These are phyloP conservation scores for Genyomyrus donnyi DNA, from an alignment of 2,113 vertebrate genomes.

Conservation along the genomic window DNA sequence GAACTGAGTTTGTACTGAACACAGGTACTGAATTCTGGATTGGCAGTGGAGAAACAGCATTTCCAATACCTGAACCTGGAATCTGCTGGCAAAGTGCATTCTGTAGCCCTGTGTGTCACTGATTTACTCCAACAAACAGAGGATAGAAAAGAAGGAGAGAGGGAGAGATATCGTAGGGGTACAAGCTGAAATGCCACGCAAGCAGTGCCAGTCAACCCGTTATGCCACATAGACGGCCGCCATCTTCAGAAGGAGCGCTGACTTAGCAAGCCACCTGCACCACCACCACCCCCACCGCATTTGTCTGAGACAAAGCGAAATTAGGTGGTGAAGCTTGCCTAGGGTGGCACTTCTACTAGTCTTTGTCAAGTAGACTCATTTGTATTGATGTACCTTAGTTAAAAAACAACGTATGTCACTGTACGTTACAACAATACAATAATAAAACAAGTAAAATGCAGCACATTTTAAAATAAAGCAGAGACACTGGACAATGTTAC, in stretches of 20 bases:
- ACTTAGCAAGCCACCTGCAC: neutral
- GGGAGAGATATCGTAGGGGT: neutral
- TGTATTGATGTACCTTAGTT: neutral
- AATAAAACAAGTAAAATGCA: neutral
- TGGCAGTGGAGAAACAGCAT: neutral
- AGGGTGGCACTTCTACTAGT: neutral
- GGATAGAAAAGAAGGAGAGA: neutral
- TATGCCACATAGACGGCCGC: neutral
- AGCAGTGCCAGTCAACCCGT: neutral
- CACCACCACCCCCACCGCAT: neutral
- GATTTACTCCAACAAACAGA: neutral
- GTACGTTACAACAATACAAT: neutral
- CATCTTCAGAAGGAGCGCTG: neutral
- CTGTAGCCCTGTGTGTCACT: neutral
- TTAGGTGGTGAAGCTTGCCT: neutral
- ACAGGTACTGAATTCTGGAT: neutral
- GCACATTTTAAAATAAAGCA: neutral
- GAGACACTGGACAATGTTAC: neutral
- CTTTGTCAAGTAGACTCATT: neutral
- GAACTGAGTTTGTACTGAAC: neutral
- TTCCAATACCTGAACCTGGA: neutral
- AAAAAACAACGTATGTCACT: neutral
- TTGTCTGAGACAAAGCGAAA: neutral
- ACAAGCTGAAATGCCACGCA: neutral
- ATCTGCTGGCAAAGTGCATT: neutral